phyloP scores from a whole-genome alignment of 2,113 vertebrate genomes.

The Labeo rohita region DNA sequence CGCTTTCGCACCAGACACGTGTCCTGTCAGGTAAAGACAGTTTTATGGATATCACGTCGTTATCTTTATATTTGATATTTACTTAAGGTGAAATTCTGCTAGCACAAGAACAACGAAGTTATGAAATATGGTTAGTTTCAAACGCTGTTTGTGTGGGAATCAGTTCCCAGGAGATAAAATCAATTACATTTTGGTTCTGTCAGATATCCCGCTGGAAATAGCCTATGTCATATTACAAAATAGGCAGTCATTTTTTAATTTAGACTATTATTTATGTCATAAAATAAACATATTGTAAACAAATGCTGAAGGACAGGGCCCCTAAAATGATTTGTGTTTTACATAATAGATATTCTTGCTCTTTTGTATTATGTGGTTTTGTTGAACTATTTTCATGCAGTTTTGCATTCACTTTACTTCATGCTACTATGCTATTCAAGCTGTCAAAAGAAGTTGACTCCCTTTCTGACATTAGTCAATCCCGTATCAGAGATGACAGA shows the following conservation, averaged over 20 bases:
- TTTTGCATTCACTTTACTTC: background rate
- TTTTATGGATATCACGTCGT: background rate
- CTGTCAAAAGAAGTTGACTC: background rate
- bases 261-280: background rate
- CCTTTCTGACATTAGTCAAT: background rate
- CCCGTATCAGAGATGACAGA: background rate
- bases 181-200: background rate
- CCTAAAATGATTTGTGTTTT: background rate
- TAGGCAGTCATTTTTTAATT: background rate
- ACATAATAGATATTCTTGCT: background rate
- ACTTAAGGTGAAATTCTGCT: background rate
- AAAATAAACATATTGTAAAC: background rate
- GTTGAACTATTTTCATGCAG: background rate
- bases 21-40: background rate
- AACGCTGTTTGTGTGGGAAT: background rate
- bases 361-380: conserved; percentile 6
- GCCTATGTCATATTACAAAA: background rate
- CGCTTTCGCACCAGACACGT: background rate
- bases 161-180: background rate
- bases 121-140: background rate
- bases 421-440: background rate
- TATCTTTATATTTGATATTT: background rate
- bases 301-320: background rate
- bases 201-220: background rate
- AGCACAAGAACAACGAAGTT: background rate